Evolutionary conservation across 2,888 invertebrate species (phyloP).

Genomic region (Auanema sp.): DNA sequence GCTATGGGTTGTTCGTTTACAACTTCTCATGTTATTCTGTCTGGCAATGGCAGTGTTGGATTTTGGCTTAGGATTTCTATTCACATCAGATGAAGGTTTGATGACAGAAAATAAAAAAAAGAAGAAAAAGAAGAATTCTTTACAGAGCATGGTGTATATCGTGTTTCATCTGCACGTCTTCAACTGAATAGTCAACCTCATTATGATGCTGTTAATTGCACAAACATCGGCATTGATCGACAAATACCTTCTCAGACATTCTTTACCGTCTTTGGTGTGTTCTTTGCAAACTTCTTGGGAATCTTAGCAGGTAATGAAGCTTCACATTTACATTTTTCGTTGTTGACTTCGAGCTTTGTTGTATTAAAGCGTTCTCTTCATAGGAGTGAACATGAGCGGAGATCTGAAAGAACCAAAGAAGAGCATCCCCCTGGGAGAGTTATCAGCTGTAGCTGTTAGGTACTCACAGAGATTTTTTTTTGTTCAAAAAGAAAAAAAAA

Average conservation of each 20-base stretch:
- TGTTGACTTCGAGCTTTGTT: background rate
- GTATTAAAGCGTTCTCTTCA: constrained; percentile 4
- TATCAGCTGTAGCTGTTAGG: constrained; percentile 89
- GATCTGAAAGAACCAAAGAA: constrained; percentile 87
- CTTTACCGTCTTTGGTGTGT: constrained; percentile 94
- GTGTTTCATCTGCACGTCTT: constrained; percentile 81
- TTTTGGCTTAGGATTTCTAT: constrained; percentile 89
- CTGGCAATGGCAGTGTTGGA: constrained; percentile 86
- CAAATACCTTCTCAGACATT: constrained; percentile 75
- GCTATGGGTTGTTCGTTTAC: constrained; percentile 94
- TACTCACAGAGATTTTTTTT: constrained; percentile 60
- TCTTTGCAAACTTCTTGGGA: constrained; percentile 95
- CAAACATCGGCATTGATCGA: constrained; percentile 31
- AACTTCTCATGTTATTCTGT: constrained; percentile 83
- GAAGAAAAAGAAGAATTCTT: background rate
- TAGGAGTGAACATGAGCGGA: constrained; percentile 93
- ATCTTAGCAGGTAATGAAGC: constrained; percentile 77
- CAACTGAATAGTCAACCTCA: constrained; percentile 72
- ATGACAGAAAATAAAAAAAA: background rate
- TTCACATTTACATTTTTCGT: background rate
- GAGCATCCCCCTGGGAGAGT: constrained; percentile 90
- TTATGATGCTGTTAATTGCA: constrained; percentile 68
- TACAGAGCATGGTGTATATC: constrained; percentile 75
- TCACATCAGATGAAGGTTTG: constrained; percentile 76
- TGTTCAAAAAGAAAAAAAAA: background rate